phyloP scores from a whole-genome alignment of 2,113 vertebrate species.

The Nycticryphes semicollaris region DNA sequence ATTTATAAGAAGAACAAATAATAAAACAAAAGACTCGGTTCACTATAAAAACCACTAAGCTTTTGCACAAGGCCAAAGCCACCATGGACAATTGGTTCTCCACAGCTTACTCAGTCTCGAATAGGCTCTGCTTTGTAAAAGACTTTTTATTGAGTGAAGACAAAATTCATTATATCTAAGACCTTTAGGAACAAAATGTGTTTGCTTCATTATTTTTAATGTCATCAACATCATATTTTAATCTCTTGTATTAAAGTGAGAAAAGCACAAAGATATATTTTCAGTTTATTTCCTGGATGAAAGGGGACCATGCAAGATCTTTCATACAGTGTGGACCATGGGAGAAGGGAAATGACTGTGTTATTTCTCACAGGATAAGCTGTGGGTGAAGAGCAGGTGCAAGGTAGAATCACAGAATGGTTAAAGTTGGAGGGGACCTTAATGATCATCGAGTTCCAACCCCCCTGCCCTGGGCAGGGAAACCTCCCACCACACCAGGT shows the following conservation, averaged over 20 bases:
- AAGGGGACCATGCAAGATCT: neutral
- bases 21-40: slow-evolving; percentile 45
- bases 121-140: slow-evolving; percentile 3
- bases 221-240: slow-evolving; percentile 16
- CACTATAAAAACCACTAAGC: neutral
- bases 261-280: neutral
- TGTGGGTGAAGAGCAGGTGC: neutral
- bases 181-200: neutral
- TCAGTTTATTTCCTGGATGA: neutral
- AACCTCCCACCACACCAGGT: no score
- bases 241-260: neutral
- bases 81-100: slow-evolving; percentile 44
- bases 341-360: neutral
- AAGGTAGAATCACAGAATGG: neutral
- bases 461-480: no score
- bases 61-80: slow-evolving; percentile 24
- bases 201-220: slow-evolving; percentile 45
- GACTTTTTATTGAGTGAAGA: neutral
- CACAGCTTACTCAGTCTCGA: neutral
- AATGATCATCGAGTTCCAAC: no score
- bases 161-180: slow-evolving; percentile 30
- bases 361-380: neutral
- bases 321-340: neutral
- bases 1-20: slow-evolving; percentile 43
- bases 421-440: no score